Base-by-base conservation (phyloP, 2,888 invertebrate species). In the Iphiclides podalirius region DNA sequence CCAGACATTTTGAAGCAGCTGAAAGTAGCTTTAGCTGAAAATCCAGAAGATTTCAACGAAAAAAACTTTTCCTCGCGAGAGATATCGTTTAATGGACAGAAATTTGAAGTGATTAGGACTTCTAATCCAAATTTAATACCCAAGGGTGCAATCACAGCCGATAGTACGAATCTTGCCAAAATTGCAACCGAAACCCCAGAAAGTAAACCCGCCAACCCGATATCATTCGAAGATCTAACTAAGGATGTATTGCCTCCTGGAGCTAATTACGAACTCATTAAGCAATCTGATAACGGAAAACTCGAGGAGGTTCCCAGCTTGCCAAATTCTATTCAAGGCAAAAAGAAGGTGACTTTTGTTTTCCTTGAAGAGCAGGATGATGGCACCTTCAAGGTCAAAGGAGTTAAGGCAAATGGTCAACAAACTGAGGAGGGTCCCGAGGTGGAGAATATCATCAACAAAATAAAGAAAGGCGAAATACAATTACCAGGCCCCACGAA, bases 281-380 rank as follows among this genome's bases (percentile, higher is more conserved):
- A 94, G 66, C 95, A 95, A 45, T 90, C 92, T 12, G 92, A 92
- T 36, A 92, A 92, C 54, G 95, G 95, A 1, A 92, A 92, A 60
- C 78, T 94, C 0, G 94, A 95, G 63, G 92, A 93, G 65, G 90
- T 94, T 0, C 88, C 90, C 0, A 92, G 92, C 47, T 73, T 91
- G 33, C 90, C 92, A 0, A 90, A 90, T 17, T 90, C 79, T 12
- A 69, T 93, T 16, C 91, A 93, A 0, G 89, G 90, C 60, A 91
- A 93, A 57, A 95, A 95, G 77, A 95, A 95, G 70, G 95, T 96
- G 0, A 96, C 96, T 0, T 96, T 96, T 64, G 96, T 96, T 0
- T 93, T 96, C 36, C 81, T 96, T 8, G 96, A 96, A 75, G 96
- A 96, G 70, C 96, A 96, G 70, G 91, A 94, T 2, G 96, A 96